Conservation (phyloP, 1,140 invertebrate genomes). For the Cylas formicarius region DNA sequence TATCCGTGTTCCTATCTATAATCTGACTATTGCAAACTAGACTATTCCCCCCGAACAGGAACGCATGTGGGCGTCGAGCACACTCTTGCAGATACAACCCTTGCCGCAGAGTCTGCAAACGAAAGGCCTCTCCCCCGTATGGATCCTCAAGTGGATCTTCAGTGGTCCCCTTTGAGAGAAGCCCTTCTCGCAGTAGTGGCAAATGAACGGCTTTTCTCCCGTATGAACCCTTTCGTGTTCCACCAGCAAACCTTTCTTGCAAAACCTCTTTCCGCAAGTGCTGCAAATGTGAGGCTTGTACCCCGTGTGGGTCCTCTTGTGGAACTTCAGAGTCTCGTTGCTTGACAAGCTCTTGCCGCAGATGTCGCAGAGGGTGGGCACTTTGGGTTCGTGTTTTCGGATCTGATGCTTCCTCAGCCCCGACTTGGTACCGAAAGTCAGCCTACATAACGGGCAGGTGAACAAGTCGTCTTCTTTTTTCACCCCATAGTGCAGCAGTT, state of each 20-base stretch:
- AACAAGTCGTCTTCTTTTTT: slow-evolving; percentile 15
- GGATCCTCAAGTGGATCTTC: slow-evolving; percentile 56
- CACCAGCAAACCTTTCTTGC: slow-evolving; percentile 28
- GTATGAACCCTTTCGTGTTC: slow-evolving; percentile 49
- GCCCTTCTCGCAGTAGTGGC: slow-evolving; percentile 44
- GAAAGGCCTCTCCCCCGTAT: slow-evolving; percentile 46
- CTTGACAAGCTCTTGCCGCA: slow-evolving; percentile 71
- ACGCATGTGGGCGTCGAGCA: slow-evolving; percentile 53
- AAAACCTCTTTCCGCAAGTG: slow-evolving; percentile 58
- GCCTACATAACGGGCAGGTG: slow-evolving; percentile 23
- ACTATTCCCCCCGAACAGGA: slow-evolving; percentile 41
- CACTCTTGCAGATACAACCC: slow-evolving; percentile 54
- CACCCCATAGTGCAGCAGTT: slow-evolving; percentile 19
- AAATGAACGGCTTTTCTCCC: slow-evolving; percentile 35
- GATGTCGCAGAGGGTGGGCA: slow-evolving; percentile 50
- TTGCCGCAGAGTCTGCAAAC: slow-evolving; percentile 42
- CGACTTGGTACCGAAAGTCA: slow-evolving; percentile 30
- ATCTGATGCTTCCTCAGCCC: slow-evolving; percentile 31
- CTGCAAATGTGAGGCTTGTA: slow-evolving; percentile 65
- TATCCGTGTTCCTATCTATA: no score
- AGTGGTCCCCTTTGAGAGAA: slow-evolving; percentile 63
- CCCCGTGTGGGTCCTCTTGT: slow-evolving; percentile 68
- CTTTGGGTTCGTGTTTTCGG: slow-evolving; percentile 31
- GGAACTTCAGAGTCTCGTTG: slow-evolving; percentile 62
- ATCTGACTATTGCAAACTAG: no score